Evolutionary conservation across 2,113 vertebrate genomes (phyloP).

Genomic region (Peromyscus leucopus): DNA sequence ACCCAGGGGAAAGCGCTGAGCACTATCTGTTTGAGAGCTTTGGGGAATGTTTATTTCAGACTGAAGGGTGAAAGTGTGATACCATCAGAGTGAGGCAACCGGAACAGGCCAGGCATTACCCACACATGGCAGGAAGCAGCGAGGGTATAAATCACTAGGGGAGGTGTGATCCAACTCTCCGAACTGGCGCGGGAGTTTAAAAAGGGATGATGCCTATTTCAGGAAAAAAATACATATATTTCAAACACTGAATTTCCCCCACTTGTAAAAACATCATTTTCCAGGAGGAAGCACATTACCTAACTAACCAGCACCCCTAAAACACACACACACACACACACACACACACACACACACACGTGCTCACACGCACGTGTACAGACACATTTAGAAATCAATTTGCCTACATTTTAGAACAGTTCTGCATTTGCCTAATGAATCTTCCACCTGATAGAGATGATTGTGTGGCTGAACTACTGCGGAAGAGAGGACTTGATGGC

Average conservation of each 20-base stretch:
- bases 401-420: constrained; percentile 77
- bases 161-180: constrained; percentile 55
- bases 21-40: constrained; percentile 83
- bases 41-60: constrained; percentile 81
- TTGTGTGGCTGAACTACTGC: constrained; percentile 62
- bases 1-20: constrained; percentile 83
- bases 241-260: constrained; percentile 20
- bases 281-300: constrained; percentile 65
- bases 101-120: constrained; percentile 28
- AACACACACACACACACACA: background rate
- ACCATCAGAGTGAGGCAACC: constrained; percentile 50
- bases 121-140: constrained; percentile 38
- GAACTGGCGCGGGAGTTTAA: constrained; percentile 20
- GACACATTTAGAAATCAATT: constrained; percentile 66
- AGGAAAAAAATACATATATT: background rate
- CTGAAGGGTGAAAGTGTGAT: constrained; percentile 80
- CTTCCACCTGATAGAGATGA: constrained; percentile 79
- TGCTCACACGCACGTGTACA: background rate
- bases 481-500: constrained; percentile 70
- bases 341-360: background rate
- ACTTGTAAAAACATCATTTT: constrained; percentile 63
- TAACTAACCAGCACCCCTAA: constrained; percentile 63
- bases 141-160: constrained; percentile 48
- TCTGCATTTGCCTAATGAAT: constrained; percentile 79
- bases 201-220: constrained; percentile 55